phyloP scores from a whole-genome alignment of 1,140 invertebrate genomes.

The Phortica variegata region DNA sequence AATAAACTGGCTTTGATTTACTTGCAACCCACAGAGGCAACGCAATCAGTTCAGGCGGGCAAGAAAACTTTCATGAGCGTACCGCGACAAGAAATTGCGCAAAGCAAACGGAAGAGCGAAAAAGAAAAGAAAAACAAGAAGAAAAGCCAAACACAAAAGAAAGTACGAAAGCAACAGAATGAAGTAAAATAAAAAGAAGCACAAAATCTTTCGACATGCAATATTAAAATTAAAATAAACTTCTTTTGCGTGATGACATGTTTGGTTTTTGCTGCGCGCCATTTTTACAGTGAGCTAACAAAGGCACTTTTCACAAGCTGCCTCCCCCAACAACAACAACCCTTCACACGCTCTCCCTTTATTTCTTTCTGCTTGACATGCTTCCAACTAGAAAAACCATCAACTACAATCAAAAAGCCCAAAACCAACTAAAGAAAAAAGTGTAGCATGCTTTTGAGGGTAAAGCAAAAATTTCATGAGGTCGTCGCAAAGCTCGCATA shows the following conservation, averaged over 20 bases:
- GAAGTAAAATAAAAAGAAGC: constrained; percentile 13
- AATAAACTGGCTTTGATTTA: constrained; percentile 44
- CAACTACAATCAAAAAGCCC: no score
- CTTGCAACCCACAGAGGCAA: constrained; percentile 17
- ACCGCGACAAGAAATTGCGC: neutral
- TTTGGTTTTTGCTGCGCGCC: constrained; percentile 29
- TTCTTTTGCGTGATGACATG: constrained; percentile 37
- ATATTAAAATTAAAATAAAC: constrained; percentile 44
- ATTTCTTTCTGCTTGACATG: no score
- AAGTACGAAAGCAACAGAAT: neutral
- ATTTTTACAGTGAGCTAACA: no score
- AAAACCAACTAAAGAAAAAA: no score
- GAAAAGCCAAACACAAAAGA: constrained; percentile 16
- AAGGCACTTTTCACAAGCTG: no score
- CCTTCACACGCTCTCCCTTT: no score
- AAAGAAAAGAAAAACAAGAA: constrained; percentile 17
- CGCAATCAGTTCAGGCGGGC: no score
- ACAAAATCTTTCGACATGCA: constrained; percentile 34
- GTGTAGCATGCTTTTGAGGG: no score
- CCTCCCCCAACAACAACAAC: no score
- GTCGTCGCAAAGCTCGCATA: no score
- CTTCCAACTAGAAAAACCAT: no score
- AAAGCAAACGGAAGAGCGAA: constrained; percentile 10
- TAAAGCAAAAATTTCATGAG: no score
- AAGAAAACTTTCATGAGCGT: constrained; percentile 8